Percentiles rank a stretch among this genome's conserved stretches.
phyloP scores from a whole-genome alignment of 2,888 invertebrate genomes.

The Timandra comae region DNA sequence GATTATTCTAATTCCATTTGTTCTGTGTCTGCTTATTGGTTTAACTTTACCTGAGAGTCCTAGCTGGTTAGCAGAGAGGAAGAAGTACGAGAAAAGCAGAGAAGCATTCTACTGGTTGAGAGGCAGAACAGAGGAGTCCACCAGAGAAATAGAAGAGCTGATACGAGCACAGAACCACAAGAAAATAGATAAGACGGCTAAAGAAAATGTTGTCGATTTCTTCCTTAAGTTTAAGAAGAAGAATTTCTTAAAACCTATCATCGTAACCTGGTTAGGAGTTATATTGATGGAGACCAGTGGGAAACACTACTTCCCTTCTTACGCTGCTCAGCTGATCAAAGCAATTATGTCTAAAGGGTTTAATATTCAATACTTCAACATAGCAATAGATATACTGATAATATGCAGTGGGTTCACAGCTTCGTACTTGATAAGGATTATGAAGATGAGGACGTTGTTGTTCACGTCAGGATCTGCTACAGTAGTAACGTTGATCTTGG shows the following conservation, averaged over 20 bases:
- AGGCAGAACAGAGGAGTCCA: conserved; percentile 52
- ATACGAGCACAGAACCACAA: conserved; percentile 28
- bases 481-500: conserved; percentile 8
- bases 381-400: conserved; percentile 44
- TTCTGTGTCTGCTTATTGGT: conserved; percentile 12
- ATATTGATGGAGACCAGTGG: conserved; percentile 43
- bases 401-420: conserved; percentile 37
- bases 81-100: conserved; percentile 17
- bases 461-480: conserved; percentile 43
- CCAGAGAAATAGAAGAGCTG: conserved; percentile 37
- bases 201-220: conserved; percentile 18
- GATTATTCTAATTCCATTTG: conserved; percentile 16
- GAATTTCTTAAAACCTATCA: conserved; percentile 42
- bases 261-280: conserved; percentile 32
- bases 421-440: conserved; percentile 38
- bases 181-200: conserved; percentile 7
- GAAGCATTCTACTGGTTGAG: conserved; percentile 61
- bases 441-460: conserved; percentile 41
- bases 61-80: conserved; percentile 22
- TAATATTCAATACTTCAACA: conserved; percentile 37
- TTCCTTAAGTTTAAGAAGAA: conserved; percentile 35
- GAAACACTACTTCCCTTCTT: conserved; percentile 46
- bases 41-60: conserved; percentile 31
- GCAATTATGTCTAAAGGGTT: conserved; percentile 34
- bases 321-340: conserved; percentile 43